Base-by-base conservation (phyloP, 2,113 vertebrate species). In the Formicarius rufipectus region DNA sequence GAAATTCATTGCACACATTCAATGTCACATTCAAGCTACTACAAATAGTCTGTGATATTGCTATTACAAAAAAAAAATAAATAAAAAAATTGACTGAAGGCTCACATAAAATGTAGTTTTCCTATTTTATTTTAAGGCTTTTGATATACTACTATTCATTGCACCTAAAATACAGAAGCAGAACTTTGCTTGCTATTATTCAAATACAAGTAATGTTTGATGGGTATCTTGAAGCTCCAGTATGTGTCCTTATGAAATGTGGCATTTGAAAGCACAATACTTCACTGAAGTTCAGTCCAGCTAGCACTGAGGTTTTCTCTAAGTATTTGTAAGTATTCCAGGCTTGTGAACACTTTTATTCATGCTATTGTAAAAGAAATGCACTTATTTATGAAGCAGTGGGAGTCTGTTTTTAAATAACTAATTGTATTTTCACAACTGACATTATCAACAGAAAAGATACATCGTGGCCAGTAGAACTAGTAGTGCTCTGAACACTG, bases 81-180 rank as follows among this genome's bases (percentile, higher is more conserved):
- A n/a, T n/a, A n/a, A n/a, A n/a, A 77, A n/a, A 80, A 71, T 11
- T 84, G 67, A 89, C 66, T 84, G 86, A 96, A 84, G 67, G 22
- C 21, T 66, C 45, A 87, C 82, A 95, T 88, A 92, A 97, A 96
- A 95, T 33, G 95, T 96, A 59, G 75, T 85, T 94, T 89, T 94
- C 52, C 83, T 66, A 27, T 64, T 92, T 88, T 71, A 77, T 72
- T 94, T 95, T 91, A 85, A 86, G 12, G 47, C 45, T 72, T 37
- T 94, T 69, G 63, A 84, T 67, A 79, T 80, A 55, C 52, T 89
- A 73, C 30, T 87, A 10, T 83, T 67, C 24, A 37, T 75, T 59
- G 9, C 44, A 24, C 24, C 89, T 96, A 81, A 97, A 94, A 93
- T 60, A 53, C 28, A 81, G 79, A 76, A 62, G 92, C 30, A 96